Conservation (phyloP, 2,888 invertebrate genomes). For the Scaptomyza caliginosa region DNA sequence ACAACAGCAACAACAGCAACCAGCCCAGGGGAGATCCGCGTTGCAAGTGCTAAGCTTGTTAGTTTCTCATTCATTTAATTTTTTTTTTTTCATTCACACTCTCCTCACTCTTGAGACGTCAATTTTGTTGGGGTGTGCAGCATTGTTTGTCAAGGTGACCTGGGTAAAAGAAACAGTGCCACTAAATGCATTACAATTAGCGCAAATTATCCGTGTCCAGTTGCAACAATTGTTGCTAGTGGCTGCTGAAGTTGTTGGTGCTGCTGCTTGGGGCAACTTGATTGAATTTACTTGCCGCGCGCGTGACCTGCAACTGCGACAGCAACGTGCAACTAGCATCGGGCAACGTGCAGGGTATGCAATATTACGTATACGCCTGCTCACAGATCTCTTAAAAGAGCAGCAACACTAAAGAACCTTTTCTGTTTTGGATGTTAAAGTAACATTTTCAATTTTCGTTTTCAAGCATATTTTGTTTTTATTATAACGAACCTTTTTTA, state of each 20-base stretch:
- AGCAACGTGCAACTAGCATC: constrained; percentile 64
- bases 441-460: constrained; percentile 5
- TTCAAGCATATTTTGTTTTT: constrained; percentile 54
- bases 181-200: constrained; percentile 74
- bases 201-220: constrained; percentile 70
- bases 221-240: constrained; percentile 60
- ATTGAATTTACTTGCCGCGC: constrained; percentile 67
- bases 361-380: constrained; percentile 36
- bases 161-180: constrained; percentile 24
- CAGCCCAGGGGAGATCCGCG: constrained; percentile 10
- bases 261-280: constrained; percentile 55
- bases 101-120: neutral
- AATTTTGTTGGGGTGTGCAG: neutral
- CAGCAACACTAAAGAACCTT: neutral
- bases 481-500: constrained; percentile 47
- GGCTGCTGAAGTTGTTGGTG: constrained; percentile 4
- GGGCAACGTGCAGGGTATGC: constrained; percentile 50
- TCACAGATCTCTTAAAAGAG: neutral
- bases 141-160: constrained; percentile 46
- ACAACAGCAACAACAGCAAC: constrained; percentile 18
- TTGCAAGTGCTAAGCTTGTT: constrained; percentile 47
- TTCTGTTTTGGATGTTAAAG: constrained; percentile 45
- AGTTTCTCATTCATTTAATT: constrained; percentile 28
- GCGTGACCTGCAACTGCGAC: constrained; percentile 65
- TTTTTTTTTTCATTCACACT: constrained; percentile 4